These are phyloP conservation scores for Drosophila tropicalis DNA, from an alignment of 1,140 invertebrate species.

Conservation along the genomic window DNA sequence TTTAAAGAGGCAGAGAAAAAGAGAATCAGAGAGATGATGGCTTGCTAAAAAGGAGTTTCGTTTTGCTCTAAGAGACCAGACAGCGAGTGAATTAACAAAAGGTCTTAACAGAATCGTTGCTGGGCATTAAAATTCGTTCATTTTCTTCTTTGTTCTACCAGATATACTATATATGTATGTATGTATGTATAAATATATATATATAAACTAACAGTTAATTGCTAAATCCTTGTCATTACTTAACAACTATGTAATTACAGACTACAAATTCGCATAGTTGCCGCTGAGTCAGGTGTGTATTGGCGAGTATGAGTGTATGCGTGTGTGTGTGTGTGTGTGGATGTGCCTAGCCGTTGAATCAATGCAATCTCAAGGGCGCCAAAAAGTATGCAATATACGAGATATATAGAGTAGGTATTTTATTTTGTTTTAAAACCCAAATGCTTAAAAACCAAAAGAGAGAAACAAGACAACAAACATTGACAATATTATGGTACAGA, in stretches of 20 bases:
- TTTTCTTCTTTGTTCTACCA: conserved; percentile 51
- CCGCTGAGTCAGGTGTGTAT: conserved; percentile 42
- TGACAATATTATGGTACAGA: conserved; percentile 59
- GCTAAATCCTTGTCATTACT: conserved; percentile 67
- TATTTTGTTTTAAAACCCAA: conserved; percentile 64
- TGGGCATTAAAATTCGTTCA: conserved; percentile 44
- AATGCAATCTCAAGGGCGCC: conserved; percentile 75
- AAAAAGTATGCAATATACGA: conserved; percentile 75
- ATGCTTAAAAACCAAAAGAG: conserved; percentile 72
- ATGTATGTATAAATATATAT: conserved; percentile 41
- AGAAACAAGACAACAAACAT: conserved; percentile 74
- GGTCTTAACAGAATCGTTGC: conserved; percentile 62
- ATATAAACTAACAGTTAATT: conserved; percentile 61
- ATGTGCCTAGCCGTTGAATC: conserved; percentile 63
- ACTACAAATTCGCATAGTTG: conserved; percentile 58
- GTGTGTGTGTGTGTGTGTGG: conserved; percentile 16
- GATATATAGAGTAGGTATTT: too few species aligned
- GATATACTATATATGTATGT: conserved; percentile 47
- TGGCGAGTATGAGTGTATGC: conserved; percentile 2
- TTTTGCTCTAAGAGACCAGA: conserved; percentile 49
- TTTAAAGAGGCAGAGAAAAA: conserved; percentile 4
- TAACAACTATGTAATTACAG: conserved; percentile 73
- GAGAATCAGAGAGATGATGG: conserved; percentile 26
- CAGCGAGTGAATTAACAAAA: conserved; percentile 25
- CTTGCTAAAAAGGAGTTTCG: background rate